These are phyloP conservation scores for Petrolisthes manimaculis DNA, from an alignment of 2,888 invertebrate genomes.

Conservation along the genomic window DNA sequence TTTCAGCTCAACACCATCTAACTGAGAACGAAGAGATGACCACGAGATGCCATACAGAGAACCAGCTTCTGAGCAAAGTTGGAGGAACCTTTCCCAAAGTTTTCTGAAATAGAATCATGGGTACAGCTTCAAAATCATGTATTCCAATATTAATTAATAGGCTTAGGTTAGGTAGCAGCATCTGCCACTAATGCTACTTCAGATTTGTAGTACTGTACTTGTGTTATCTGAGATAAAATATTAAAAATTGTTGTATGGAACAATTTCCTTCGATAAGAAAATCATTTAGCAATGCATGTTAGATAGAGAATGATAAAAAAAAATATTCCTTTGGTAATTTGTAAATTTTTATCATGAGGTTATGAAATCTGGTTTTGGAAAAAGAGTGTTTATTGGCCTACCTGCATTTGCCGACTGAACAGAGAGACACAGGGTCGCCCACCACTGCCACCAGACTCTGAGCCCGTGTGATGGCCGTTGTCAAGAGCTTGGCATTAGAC, in stretches of 20 bases:
- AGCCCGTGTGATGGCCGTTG: conserved; percentile 86
- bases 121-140: no score
- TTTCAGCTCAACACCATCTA: conserved; percentile 81
- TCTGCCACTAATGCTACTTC: no score
- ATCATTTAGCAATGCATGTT: background rate
- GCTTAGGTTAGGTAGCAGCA: no score
- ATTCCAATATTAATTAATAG: no score
- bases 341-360: background rate
- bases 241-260: no score
- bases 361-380: background rate
- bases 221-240: no score
- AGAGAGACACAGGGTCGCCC: conserved; percentile 85
- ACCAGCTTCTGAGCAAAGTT: conserved; percentile 79
- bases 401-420: conserved; percentile 83
- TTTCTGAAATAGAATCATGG: conserved; percentile 72
- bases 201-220: no score
- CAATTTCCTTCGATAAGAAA: no score
- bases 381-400: conserved; percentile 66
- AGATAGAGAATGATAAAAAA: background rate
- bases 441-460: conserved; percentile 86
- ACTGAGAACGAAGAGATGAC: conserved; percentile 77
- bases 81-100: conserved; percentile 84
- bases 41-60: conserved; percentile 82
- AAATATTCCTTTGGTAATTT: background rate
- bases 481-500: conserved; percentile 84